Conservation (phyloP, 2,113 vertebrate genomes). For the Arvicanthis niloticus region DNA sequence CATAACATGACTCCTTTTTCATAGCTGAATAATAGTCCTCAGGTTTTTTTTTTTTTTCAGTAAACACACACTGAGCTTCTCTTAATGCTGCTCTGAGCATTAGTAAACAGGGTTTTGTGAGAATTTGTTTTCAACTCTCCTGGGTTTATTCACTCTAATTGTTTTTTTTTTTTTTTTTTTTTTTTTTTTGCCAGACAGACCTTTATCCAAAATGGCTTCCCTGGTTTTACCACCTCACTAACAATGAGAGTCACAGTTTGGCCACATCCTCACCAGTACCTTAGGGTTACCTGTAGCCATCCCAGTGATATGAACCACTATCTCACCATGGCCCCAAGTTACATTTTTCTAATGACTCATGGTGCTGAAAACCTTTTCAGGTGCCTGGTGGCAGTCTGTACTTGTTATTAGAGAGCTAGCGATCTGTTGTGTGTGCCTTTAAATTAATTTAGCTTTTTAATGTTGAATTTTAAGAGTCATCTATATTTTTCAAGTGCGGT, state of each 20-base stretch:
- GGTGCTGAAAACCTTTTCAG: not conserved
- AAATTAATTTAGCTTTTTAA: not conserved
- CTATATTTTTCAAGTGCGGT: not conserved
- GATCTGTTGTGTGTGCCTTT: not conserved
- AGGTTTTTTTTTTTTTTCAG: not conserved
- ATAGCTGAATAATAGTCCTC: not conserved
- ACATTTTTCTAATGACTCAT: not conserved
- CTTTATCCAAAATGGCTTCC: not conserved
- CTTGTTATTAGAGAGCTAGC: conserved; percentile 7
- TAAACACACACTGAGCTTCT: not conserved
- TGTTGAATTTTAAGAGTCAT: not conserved
- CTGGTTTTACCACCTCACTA: not conserved
- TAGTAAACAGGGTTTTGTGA: not conserved
- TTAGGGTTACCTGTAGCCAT: not conserved
- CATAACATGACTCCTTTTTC: not conserved
- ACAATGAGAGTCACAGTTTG: fast-evolving
- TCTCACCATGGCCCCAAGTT: not conserved
- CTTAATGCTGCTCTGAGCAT: not conserved
- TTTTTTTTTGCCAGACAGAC: too few relatives aligned
- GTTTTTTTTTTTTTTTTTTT: not conserved
- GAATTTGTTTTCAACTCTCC: conserved; percentile 30
- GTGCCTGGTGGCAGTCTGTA: not conserved
- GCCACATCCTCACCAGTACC: not conserved
- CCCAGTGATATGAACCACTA: not conserved
- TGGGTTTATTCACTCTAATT: not conserved